Evolutionary conservation across 2,797 vertebrate species (phyloP).

Genomic region (Babyrousa celebensis): DNA sequence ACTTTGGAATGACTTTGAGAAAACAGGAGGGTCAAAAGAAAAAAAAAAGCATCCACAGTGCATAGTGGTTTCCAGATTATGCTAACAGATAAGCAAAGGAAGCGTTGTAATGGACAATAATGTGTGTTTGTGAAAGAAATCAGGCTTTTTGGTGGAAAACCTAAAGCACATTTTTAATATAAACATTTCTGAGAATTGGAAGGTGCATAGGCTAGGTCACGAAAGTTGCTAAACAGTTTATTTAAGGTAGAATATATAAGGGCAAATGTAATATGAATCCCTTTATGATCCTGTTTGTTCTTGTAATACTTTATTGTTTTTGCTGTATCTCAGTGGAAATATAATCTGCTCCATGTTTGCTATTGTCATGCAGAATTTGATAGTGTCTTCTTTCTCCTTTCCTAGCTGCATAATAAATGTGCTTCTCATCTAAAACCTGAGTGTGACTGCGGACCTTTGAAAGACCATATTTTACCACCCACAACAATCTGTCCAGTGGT

Average conservation of each 20-base stretch:
- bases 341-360: not conserved
- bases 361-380: slow-evolving; percentile 45
- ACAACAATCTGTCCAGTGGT: slow-evolving; percentile 96
- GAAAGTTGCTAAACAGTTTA: not conserved
- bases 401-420: slow-evolving; percentile 97
- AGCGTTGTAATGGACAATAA: not conserved
- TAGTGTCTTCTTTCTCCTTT: slow-evolving; percentile 64
- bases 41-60: slow-evolving; percentile 55
- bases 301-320: slow-evolving; percentile 26
- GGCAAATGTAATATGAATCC: not conserved
- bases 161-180: not conserved
- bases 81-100: slow-evolving; percentile 54
- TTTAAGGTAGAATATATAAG: not conserved
- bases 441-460: slow-evolving; percentile 97
- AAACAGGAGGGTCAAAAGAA: slow-evolving; percentile 87
- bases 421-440: slow-evolving; percentile 97
- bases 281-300: slow-evolving; percentile 42
- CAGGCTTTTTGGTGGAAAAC: not conserved
- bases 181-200: slow-evolving; percentile 41
- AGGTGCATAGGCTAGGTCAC: not conserved
- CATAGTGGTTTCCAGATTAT: slow-evolving; percentile 68
- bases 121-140: slow-evolving; percentile 56
- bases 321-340: slow-evolving; percentile 28
- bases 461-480: slow-evolving; percentile 97
- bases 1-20: slow-evolving; percentile 88